Percentiles rank a stretch among this genome's conserved stretches.
These are phyloP conservation scores for Leptoclinus maculatus DNA, from an alignment of 2,797 vertebrate genomes.

Conservation along the genomic window DNA sequence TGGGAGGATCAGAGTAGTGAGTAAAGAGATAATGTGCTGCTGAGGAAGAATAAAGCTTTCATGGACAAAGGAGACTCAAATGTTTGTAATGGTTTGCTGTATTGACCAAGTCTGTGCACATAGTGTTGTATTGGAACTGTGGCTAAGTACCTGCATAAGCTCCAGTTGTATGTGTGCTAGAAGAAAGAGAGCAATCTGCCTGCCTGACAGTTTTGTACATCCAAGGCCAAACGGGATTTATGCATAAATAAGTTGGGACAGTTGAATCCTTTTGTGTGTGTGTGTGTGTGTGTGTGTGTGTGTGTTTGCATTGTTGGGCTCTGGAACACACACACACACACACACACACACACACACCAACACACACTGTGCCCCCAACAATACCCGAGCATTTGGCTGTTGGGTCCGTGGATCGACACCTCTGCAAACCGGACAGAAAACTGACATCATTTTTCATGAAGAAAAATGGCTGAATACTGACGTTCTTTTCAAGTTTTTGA, in stretches of 20 bases:
- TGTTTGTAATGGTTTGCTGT: constrained; percentile 42
- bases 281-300: neutral
- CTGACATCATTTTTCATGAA: neutral
- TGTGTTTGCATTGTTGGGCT: constrained; percentile 14
- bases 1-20: constrained; percentile 70
- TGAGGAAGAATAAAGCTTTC: constrained; percentile 44
- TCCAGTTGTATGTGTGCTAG: neutral
- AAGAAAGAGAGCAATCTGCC: constrained; percentile 31
- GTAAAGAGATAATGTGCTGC: constrained; percentile 29
- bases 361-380: constrained; percentile 10
- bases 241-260: constrained; percentile 42
- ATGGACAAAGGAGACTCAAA: constrained; percentile 53
- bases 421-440: constrained; percentile 5
- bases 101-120: constrained; percentile 33
- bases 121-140: constrained; percentile 22
- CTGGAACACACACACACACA: neutral
- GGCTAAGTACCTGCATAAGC: constrained; percentile 11
- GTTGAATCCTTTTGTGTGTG: constrained; percentile 21
- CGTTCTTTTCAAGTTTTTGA: neutral
- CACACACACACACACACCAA: neutral
- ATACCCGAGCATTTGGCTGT: neutral
- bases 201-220: constrained; percentile 11
- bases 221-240: constrained; percentile 35
- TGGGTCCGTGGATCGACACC: neutral
- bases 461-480: neutral